Conservation (phyloP, 2,113 vertebrate species). For the Phrynocephalus versicolor region DNA sequence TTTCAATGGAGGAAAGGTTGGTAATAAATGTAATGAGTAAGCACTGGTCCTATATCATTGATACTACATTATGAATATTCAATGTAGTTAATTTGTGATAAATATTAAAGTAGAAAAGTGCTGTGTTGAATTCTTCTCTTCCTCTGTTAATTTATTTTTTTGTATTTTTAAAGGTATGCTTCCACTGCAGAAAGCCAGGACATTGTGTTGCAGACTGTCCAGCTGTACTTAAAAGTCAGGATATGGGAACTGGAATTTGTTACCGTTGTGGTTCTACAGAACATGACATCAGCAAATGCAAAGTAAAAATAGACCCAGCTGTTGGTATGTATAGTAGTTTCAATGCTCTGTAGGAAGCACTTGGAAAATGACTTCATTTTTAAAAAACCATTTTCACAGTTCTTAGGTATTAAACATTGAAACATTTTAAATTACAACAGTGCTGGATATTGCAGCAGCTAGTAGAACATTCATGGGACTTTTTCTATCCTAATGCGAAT, state of each 20-base stretch:
- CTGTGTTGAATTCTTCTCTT: neutral
- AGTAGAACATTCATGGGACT: neutral
- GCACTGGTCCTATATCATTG: neutral
- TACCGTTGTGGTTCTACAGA: slow-evolving; percentile 96
- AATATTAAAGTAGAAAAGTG: neutral
- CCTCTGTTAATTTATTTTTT: neutral
- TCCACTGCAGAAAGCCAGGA: slow-evolving; percentile 92
- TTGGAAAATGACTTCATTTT: neutral
- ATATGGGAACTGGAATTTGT: slow-evolving; percentile 92
- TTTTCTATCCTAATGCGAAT: slow-evolving; percentile 4
- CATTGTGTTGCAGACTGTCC: slow-evolving; percentile 93
- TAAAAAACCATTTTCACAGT: neutral
- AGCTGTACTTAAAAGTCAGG: slow-evolving; percentile 84
- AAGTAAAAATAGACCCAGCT: slow-evolving; percentile 89
- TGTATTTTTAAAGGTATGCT: slow-evolving; percentile 84
- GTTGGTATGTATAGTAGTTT: slow-evolving; percentile 76
- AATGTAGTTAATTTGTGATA: neutral
- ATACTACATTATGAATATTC: neutral
- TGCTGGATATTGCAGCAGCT: neutral
- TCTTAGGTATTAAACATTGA: neutral
- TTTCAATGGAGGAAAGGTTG: no score
- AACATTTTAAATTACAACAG: neutral
- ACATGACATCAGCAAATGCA: slow-evolving; percentile 89
- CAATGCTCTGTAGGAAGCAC: neutral
- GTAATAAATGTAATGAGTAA: neutral